Conservation (phyloP, 2,888 invertebrate genomes). For the Tyria jacobaeae region DNA sequence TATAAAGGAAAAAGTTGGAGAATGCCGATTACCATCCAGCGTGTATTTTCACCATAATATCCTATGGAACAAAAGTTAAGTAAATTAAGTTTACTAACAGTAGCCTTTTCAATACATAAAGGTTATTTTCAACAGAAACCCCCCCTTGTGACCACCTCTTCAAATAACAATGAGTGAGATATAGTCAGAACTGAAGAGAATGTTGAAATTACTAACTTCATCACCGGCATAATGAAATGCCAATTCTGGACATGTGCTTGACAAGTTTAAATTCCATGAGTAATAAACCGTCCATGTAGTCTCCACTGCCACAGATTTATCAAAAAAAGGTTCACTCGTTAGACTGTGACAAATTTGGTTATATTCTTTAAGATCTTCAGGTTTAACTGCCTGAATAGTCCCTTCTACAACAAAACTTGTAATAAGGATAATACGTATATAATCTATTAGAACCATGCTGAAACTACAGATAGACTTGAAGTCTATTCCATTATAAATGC, state of each 20-base stretch:
- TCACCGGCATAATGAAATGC: not conserved
- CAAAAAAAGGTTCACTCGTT: slow-evolving; percentile 7
- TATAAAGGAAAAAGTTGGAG: too few species aligned
- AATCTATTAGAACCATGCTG: not conserved
- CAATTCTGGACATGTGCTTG: slow-evolving; percentile 1
- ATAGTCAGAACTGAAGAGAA: too few species aligned
- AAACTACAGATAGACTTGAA: not conserved
- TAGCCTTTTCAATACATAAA: too few species aligned
- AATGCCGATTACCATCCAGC: too few species aligned
- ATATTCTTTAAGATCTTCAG: not conserved
- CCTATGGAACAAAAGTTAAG: too few species aligned
- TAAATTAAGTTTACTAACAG: too few species aligned
- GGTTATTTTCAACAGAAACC: too few species aligned
- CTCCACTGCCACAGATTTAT: not conserved
- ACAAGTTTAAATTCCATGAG: slow-evolving; percentile 6
- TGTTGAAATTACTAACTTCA: not conserved
- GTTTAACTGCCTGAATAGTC: not conserved
- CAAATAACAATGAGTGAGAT: too few species aligned
- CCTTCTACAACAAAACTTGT: slow-evolving; percentile 4
- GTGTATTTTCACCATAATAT: too few species aligned
- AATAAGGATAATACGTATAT: not conserved
- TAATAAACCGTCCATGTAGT: slow-evolving; percentile 7
- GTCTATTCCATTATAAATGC: not conserved
- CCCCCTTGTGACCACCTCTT: too few species aligned
- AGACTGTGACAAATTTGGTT: slow-evolving; percentile 3